Percentiles rank a stretch among this genome's conserved stretches.
These are phyloP conservation scores for Pogona vitticeps DNA, from an alignment of 2,113 vertebrate species.

Conservation along the genomic window DNA sequence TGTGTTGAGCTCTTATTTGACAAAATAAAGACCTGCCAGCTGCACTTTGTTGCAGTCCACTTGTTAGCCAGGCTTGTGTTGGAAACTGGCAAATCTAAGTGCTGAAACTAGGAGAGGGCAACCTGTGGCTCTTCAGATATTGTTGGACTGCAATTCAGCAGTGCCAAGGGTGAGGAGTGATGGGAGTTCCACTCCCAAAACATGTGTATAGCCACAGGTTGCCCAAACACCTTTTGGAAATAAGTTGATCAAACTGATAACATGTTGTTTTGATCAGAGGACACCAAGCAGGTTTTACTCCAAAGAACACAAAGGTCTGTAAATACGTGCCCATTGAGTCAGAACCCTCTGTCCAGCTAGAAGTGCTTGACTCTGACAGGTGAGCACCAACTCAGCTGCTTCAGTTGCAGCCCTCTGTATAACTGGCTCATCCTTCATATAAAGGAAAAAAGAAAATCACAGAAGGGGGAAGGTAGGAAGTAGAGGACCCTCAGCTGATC, in stretches of 20 bases:
- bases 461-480: not conserved
- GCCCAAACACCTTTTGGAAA: not conserved
- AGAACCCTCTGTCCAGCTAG: not conserved
- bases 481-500: not conserved
- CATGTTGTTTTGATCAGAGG: slow-evolving; percentile 60
- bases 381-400: not conserved
- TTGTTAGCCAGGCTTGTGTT: slow-evolving; percentile 53
- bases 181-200: not conserved
- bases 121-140: not conserved
- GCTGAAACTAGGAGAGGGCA: not conserved
- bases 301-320: slow-evolving; percentile 22
- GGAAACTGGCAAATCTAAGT: slow-evolving; percentile 55
- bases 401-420: not conserved
- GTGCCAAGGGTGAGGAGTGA: not conserved
- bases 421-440: not conserved
- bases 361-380: not conserved
- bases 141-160: not conserved
- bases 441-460: not conserved
- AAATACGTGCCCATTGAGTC: not conserved
- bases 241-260: slow-evolving; percentile 60
- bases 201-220: not conserved
- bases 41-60: slow-evolving; percentile 58
- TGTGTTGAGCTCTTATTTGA: slow-evolving; percentile 56
- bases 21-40: slow-evolving; percentile 59
- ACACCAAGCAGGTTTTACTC: slow-evolving; percentile 45